A percentile compares a stretch with the other conserved stretches of the same genome.
These are phyloP conservation scores for Onychomys arenicola DNA, from an alignment of 2,797 vertebrate species.

Conservation along the genomic window DNA sequence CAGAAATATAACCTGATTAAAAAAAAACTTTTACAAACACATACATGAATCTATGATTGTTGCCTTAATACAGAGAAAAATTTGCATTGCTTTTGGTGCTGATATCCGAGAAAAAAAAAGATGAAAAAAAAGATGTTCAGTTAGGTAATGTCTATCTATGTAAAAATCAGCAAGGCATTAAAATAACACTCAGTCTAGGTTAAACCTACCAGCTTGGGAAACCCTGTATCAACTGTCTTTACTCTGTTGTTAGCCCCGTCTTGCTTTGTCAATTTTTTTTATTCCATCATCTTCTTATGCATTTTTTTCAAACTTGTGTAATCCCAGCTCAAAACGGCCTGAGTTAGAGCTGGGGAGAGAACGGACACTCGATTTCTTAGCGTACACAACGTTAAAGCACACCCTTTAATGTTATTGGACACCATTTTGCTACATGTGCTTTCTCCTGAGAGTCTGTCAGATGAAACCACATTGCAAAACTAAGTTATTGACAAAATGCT, in stretches of 20 bases:
- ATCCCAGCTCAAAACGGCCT: constrained; percentile 52
- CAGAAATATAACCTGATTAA: constrained; percentile 20
- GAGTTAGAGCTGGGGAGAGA: constrained; percentile 50
- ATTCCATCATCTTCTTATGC: constrained; percentile 25
- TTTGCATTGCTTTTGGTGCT: constrained; percentile 24
- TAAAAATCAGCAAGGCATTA: constrained; percentile 35
- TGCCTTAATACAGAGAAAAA: constrained; percentile 24
- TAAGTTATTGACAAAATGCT: constrained; percentile 63
- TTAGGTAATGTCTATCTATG: neutral
- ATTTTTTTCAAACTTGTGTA: neutral
- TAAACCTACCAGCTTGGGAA: constrained; percentile 28
- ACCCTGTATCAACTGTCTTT: neutral
- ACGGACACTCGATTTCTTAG: neutral
- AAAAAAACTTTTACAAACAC: neutral
- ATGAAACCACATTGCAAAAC: constrained; percentile 70
- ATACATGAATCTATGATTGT: constrained; percentile 21
- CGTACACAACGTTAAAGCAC: constrained; percentile 58
- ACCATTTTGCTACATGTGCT: constrained; percentile 64
- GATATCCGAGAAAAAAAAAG: neutral
- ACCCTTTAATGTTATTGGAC: constrained; percentile 62
- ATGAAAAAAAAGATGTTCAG: neutral
- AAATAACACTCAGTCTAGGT: neutral
- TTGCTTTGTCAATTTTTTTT: neutral
- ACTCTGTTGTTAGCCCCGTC: neutral
- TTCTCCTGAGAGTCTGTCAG: constrained; percentile 69